Conservation (phyloP, 2,888 invertebrate species). For the Zelleria hepariella region DNA sequence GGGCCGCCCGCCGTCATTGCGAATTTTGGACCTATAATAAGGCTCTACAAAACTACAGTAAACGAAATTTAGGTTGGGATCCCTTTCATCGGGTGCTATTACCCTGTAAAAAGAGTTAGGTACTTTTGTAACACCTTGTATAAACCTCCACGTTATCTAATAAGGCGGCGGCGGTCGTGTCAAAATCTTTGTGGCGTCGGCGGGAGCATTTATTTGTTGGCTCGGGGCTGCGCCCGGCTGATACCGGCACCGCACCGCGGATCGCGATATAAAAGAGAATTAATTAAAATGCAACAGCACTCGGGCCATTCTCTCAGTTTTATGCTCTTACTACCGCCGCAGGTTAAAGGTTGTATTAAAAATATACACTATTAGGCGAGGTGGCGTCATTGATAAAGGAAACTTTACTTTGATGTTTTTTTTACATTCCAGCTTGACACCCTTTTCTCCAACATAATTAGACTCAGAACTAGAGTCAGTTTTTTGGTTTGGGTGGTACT, state of each 20-base stretch:
- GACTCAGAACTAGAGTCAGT: too few relatives aligned
- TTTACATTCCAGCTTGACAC: too few relatives aligned
- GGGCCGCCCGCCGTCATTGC: too few relatives aligned
- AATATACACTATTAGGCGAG: background rate
- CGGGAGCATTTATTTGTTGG: slow-evolving; percentile 60
- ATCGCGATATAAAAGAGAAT: slow-evolving; percentile 69
- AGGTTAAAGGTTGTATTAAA: slow-evolving; percentile 4
- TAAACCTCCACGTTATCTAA: background rate
- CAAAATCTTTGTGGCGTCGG: slow-evolving; percentile 45
- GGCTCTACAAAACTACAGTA: too few relatives aligned
- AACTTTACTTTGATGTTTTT: background rate
- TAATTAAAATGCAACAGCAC: slow-evolving; percentile 70
- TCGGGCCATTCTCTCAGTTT: slow-evolving; percentile 56
- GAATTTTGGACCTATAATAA: too few relatives aligned
- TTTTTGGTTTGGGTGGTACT: too few relatives aligned
- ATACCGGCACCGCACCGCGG: slow-evolving; percentile 34
- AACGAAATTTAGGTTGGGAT: too few relatives aligned
- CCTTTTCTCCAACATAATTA: too few relatives aligned
- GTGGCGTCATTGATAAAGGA: background rate
- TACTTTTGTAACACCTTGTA: too few relatives aligned
- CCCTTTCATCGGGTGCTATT: too few relatives aligned
- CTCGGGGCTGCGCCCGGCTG: slow-evolving; percentile 51
- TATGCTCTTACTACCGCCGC: slow-evolving; percentile 31
- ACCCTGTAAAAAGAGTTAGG: too few relatives aligned
- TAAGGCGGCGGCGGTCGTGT: slow-evolving; percentile 25